Base-by-base conservation (phyloP, 1,140 invertebrate species). In the Drosophila nikananu region DNA sequence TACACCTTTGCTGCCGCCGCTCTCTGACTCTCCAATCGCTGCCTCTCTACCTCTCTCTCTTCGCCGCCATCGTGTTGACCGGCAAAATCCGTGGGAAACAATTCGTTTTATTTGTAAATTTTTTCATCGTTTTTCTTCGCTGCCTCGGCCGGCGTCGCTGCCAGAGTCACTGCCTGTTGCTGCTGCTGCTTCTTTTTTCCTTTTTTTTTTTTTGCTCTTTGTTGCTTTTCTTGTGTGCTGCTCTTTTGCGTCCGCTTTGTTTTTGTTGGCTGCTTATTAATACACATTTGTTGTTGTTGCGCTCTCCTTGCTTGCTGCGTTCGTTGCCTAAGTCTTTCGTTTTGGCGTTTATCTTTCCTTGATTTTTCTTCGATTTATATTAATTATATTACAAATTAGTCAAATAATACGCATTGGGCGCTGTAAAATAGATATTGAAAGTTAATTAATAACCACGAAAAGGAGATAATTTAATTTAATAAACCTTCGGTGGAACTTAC, bases 41-140 rank as follows among this genome's bases (percentile, higher is more conserved):
- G 17, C 51, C 51, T 48, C 39, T 72, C 75, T 63, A 32, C 54
- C 70, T 49, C 44, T 84, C 61, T 60, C 64, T 77, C 65, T 68
- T 83, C 80, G 80, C 74, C 71, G 64, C 81, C 86, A 82, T 90
- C 86, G 80, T 86, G 87, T 92, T 92, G 91, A 93, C 92, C 92
- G 92, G 92, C 92, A 93, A 93, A 89, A 93, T 93, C 92, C 92
- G 92, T 93, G 92, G 92, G 92, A 93, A 93, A 93, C 92, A 93
- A 93, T 93, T 93, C 91, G 92, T 93, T 93, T 92, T 93, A 89
- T 82, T 92, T 92, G 86, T 81, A 91, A 76, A 80, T 91, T 91
- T 92, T 92, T 81, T 86, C 81, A 86, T 79, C 87, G 74, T 91
- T 86, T 91, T 82, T 74, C 55, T 52, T 39, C 49, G 70, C 35